Base-by-base conservation (phyloP, 2,113 vertebrate species). In the Cebidichthys violaceus region DNA sequence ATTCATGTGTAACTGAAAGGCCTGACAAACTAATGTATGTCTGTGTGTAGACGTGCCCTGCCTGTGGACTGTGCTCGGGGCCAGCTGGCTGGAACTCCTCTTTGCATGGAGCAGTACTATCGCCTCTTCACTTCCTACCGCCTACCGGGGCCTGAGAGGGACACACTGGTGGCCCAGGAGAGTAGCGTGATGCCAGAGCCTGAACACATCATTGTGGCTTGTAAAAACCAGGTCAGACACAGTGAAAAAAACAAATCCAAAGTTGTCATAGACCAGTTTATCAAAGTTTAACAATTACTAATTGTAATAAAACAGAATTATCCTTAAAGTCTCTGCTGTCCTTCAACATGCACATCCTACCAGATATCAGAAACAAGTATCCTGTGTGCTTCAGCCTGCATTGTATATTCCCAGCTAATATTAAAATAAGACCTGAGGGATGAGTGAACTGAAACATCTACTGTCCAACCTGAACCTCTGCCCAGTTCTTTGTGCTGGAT, bases 81-180 rank as follows among this genome's bases (percentile, higher is more conserved):
- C 75, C 98, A 99, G 90, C 94, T 97, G 70, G 96, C 97, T 45
- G 98, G 98, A 70, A 97, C 96, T 10, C 96, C 95, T 33, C 94
- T 99, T 78, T 99, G 98, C 77, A 99, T 99, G 98, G 97, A 98
- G 91, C 98, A 99, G 90, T 99, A 99, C 92, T 96, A 97, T 52
- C 95, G 96, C 65, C 96, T 99, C 66, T 99, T 99, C 93, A 97
- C 96, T 73, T 96, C 97, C 78, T 99, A 98, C 88, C 97, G 98
- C 71, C 95, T 99, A 73, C 97, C 98, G 22, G 98, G 98, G 80
- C 84, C 90, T 57, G 93, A 94, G 78, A 97, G 96, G 92, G 98
- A 99, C 84, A 99, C 96, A 0, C 93, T 99, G 0, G 98, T 99
- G 87, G 96, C 96, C 64, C 97, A 97, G 95, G 96, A 97, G 91